Percentiles rank a stretch among this genome's conserved stretches.
Evolutionary conservation across 2,113 vertebrate genomes (phyloP).

Genomic region (Lasiurus cinereus): DNA sequence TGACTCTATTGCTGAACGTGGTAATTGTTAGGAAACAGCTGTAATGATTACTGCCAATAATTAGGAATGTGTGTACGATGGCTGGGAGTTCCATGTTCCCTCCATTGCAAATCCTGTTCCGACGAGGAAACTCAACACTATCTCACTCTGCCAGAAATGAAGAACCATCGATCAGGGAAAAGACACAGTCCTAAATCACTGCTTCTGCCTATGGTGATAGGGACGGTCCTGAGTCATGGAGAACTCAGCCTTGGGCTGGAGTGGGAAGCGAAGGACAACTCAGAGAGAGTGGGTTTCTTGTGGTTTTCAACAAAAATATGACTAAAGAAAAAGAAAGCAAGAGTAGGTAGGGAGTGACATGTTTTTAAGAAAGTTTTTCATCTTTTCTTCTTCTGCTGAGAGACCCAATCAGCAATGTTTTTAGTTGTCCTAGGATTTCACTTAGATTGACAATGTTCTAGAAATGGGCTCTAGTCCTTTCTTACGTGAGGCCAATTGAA

Average conservation of each 20-base stretch:
- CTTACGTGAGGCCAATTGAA: no score
- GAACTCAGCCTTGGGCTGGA: neutral
- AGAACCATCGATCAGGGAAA: constrained; percentile 56
- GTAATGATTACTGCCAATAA: constrained; percentile 72
- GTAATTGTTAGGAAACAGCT: constrained; percentile 66
- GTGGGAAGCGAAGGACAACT: no score
- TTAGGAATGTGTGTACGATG: constrained; percentile 57
- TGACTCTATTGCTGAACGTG: constrained; percentile 32
- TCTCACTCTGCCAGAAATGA: constrained; percentile 53
- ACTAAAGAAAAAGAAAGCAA: constrained; percentile 63
- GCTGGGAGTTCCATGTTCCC: constrained; percentile 22
- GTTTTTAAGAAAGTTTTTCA: constrained; percentile 68
- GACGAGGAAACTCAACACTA: neutral
- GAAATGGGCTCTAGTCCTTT: neutral
- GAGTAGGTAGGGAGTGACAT: neutral
- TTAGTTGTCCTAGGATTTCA: neutral
- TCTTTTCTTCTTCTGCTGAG: constrained; percentile 78
- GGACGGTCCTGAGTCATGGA: constrained; percentile 65
- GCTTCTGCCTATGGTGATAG: constrained; percentile 60
- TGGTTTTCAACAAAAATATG: constrained; percentile 77
- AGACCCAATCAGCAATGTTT: constrained; percentile 66
- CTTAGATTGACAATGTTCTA: neutral
- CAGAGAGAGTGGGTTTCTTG: constrained; percentile 12
- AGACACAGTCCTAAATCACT: constrained; percentile 38
- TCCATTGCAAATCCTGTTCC: constrained; percentile 5